Base-by-base conservation (phyloP, 2,888 invertebrate genomes). In the Mayetiola destructor region DNA sequence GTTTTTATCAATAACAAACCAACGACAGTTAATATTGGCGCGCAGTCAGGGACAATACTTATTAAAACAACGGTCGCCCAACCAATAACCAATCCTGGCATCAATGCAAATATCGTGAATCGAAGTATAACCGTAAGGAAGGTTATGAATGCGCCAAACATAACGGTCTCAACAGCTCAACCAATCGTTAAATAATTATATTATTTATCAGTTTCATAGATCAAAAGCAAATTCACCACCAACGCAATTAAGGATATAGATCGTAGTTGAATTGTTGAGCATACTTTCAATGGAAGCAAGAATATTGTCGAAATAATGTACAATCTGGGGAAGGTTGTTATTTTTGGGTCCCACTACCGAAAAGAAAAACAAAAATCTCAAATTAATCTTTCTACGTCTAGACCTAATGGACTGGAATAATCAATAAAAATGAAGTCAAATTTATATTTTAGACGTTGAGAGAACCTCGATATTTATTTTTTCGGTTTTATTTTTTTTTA, bases 271-370 rank as follows among this genome's bases (percentile, higher is more conserved):
- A 81, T 81, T 0, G 77, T 74, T 0, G 79, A 76, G 65, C 89
- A 90, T 12, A 78, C 67, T 20, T 79, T 72, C 58, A 84, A 69
- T 0, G 83, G 80, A 1, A 77, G 76, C 5, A 87, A 68, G 5
- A 85, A 58, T 0, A 77, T 67, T 14, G 81, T 68, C 0, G 88
- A 82, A 0, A 85, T 67, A 0, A 95, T 63, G 66, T 99, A 99
- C 1, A 99, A 73, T 1, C 95, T 96, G 1, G 99, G 99, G 23
- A 94, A 77, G 0, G 99, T 99, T 0, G 99, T 99, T 58, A 99
- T 94, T 77, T 95, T 96, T 0, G 86, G 80, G 69, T 99, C 85
- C 95, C 95, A 97, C 81, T 92, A 69, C 77, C 62, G 59, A 61
- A 64, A 61, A 63, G 20, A 56, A 40, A 27, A 40, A 3, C 20